These are phyloP conservation scores for Menidia beryllina DNA, from an alignment of 2,113 vertebrate species.

Conservation along the genomic window DNA sequence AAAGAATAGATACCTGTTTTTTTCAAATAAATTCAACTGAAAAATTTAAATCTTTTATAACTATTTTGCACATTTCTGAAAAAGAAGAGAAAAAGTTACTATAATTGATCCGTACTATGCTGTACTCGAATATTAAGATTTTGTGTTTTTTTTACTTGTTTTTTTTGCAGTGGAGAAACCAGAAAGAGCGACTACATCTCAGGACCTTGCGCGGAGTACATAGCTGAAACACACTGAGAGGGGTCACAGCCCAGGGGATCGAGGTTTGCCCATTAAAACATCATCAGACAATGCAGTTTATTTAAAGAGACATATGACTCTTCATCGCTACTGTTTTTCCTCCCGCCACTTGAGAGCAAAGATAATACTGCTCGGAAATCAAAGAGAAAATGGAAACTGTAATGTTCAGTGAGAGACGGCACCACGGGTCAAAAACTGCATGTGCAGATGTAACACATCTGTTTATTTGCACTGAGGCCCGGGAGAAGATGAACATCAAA, in stretches of 20 bases:
- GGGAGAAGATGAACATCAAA: slow-evolving; percentile 32
- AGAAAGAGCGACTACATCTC: slow-evolving; percentile 74
- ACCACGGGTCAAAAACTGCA: slow-evolving; percentile 47
- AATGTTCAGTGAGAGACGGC: slow-evolving; percentile 45
- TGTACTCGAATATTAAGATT: neutral
- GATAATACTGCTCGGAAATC: slow-evolving; percentile 59
- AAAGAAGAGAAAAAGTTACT: too few relatives aligned
- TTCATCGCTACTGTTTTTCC: slow-evolving; percentile 71
- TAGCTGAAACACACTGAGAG: slow-evolving; percentile 22
- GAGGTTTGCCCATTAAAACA: slow-evolving; percentile 75
- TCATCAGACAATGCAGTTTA: slow-evolving; percentile 73
- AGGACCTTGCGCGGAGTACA: slow-evolving; percentile 35
- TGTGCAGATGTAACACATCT: slow-evolving; percentile 42
- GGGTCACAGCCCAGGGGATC: slow-evolving; percentile 70
- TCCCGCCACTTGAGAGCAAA: slow-evolving; percentile 56
- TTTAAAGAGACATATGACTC: slow-evolving; percentile 75
- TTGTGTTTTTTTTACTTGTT: too few relatives aligned
- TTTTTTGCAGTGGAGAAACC: slow-evolving; percentile 58
- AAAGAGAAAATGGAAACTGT: slow-evolving; percentile 60
- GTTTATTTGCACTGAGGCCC: slow-evolving; percentile 52
- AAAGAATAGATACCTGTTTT: too few relatives aligned
- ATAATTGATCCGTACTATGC: neutral
- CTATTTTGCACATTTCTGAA: neutral
- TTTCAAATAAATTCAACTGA: too few relatives aligned
- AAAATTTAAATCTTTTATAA: too few relatives aligned